phyloP scores from a whole-genome alignment of 2,797 vertebrate genomes.

The Acanthiza pusilla region DNA sequence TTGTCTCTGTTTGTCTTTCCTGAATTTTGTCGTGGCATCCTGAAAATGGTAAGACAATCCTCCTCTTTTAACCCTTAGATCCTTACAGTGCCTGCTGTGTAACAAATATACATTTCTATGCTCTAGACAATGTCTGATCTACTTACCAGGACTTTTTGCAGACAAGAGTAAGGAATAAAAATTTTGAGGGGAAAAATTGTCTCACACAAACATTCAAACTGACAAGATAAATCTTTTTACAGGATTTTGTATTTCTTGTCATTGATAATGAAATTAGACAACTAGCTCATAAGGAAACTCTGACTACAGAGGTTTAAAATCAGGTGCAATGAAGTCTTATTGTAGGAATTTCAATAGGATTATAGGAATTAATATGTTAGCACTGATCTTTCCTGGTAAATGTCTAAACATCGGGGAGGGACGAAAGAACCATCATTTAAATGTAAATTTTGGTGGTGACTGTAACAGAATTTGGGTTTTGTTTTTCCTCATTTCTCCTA shows the following conservation, averaged over 20 bases:
- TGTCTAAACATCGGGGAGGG: background rate
- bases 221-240: background rate
- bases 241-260: background rate
- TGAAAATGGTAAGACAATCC: background rate
- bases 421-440: background rate
- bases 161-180: background rate
- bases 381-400: background rate
- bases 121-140: background rate
- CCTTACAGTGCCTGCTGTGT: background rate
- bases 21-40: background rate
- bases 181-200: background rate
- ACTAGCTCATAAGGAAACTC: background rate
- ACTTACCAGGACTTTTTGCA: background rate
- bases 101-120: background rate
- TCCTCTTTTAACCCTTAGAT: background rate
- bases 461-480: background rate
- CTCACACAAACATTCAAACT: background rate
- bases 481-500: background rate
- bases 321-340: background rate
- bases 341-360: background rate
- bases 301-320: background rate
- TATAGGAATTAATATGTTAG: background rate
- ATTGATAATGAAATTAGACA: background rate
- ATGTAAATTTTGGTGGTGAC: background rate
- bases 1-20: background rate